These are phyloP conservation scores for Varanus komodoensis DNA, from an alignment of 2,113 vertebrate species.

Conservation along the genomic window DNA sequence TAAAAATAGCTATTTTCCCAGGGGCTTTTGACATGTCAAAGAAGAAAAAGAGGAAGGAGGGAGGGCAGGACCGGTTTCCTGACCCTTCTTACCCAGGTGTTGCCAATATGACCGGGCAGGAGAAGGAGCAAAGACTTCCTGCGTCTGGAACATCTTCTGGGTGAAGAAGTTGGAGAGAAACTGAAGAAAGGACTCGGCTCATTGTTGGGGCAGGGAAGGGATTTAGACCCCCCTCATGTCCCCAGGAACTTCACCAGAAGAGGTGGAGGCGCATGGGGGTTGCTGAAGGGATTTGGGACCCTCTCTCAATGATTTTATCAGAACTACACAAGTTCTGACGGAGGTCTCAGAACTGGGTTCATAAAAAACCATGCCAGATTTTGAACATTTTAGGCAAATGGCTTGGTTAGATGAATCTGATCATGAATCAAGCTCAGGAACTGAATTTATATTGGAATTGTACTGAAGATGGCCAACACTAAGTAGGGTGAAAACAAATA, in stretches of 20 bases:
- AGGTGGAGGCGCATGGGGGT: too few species aligned
- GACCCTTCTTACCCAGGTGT: not conserved
- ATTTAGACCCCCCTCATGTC: not conserved
- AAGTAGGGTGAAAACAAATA: slow-evolving; percentile 49
- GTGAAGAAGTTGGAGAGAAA: not conserved
- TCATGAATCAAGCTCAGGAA: not conserved
- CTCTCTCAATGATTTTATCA: not conserved
- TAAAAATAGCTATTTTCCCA: too few species aligned
- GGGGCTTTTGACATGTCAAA: not conserved
- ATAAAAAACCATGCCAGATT: not conserved
- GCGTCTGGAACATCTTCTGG: not conserved
- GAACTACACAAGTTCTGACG: too few species aligned
- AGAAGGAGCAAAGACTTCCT: not conserved
- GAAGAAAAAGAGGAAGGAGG: not conserved
- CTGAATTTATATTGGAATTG: slow-evolving; percentile 54
- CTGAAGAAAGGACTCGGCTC: not conserved
- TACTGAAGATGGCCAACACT: slow-evolving; percentile 67
- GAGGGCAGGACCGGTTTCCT: not conserved
- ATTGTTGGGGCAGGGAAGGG: not conserved
- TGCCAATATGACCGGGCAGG: not conserved
- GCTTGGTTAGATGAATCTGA: not conserved
- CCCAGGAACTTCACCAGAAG: too few species aligned
- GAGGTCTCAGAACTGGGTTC: not conserved
- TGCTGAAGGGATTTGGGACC: not conserved
- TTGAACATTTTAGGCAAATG: not conserved